Evolutionary conservation across 2,797 vertebrate species (phyloP).

Genomic region (Nothura maculosa): DNA sequence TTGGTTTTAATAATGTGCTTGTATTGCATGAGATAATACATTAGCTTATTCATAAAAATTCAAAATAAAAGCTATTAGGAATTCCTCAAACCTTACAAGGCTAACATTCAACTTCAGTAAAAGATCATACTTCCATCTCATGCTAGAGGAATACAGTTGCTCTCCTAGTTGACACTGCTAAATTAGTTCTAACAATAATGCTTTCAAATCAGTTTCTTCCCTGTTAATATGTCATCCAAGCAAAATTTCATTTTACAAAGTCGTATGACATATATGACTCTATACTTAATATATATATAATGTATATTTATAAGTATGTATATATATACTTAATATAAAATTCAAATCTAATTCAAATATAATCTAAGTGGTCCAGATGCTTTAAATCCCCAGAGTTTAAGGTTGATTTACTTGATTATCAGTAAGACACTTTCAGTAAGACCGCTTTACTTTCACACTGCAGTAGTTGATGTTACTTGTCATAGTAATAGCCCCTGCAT

Average conservation of each 20-base stretch:
- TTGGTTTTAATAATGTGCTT: not conserved
- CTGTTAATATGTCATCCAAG: not conserved
- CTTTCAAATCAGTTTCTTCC: not conserved
- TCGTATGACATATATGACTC: not conserved
- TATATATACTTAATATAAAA: not conserved
- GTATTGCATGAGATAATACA: not conserved
- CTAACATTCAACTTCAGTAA: not conserved
- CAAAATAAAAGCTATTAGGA: not conserved
- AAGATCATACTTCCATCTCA: not conserved
- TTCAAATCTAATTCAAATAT: not conserved
- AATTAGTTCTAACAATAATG: not conserved
- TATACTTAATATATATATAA: too few relatives aligned
- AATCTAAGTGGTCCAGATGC: not conserved
- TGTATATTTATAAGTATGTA: too few relatives aligned
- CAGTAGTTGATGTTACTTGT: not conserved
- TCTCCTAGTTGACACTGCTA: not conserved
- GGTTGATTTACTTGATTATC: not conserved
- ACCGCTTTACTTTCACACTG: not conserved
- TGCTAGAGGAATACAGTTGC: not conserved
- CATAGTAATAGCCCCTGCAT: not conserved
- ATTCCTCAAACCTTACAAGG: not conserved
- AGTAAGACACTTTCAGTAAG: not conserved
- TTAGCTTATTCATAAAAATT: not conserved
- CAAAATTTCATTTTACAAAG: not conserved
- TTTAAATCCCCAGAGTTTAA: not conserved